These are phyloP conservation scores for Drosophila ezoana DNA, from an alignment of 2,888 invertebrate genomes.

Conservation along the genomic window DNA sequence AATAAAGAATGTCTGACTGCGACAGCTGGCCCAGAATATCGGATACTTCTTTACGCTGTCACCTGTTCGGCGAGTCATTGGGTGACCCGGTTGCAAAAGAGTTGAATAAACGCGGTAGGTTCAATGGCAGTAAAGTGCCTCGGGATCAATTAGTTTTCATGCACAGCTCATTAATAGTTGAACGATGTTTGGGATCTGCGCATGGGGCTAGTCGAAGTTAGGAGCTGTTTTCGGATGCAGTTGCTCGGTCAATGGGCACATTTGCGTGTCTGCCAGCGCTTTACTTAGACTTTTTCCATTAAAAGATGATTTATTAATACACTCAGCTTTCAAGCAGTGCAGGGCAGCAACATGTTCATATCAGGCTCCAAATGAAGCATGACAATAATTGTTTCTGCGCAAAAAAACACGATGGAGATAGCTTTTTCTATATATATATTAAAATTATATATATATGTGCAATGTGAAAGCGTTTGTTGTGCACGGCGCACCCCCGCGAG, in stretches of 20 bases:
- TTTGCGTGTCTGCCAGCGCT: conserved; percentile 36
- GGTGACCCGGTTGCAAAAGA: conserved; percentile 22
- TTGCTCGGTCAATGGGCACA: conserved; percentile 34
- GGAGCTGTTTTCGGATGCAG: conserved; percentile 1
- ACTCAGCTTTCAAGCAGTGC: conserved; percentile 4
- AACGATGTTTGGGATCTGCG: neutral
- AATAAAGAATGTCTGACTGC: neutral
- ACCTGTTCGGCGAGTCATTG: neutral
- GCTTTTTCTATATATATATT: neutral
- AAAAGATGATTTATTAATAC: conserved; percentile 41
- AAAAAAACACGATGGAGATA: conserved; percentile 5
- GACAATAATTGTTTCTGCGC: conserved; percentile 17
- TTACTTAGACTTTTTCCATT: conserved; percentile 16
- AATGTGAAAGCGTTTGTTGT: conserved; percentile 14
- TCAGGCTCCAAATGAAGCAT: conserved; percentile 33
- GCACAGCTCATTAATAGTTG: conserved; percentile 37
- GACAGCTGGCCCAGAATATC: neutral
- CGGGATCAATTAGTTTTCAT: conserved; percentile 49
- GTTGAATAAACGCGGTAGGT: conserved; percentile 16
- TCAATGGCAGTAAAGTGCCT: conserved; percentile 32
- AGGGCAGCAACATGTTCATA: neutral
- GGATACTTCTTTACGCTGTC: neutral
- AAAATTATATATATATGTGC: neutral
- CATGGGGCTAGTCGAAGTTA: conserved; percentile 1
- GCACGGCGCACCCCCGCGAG: conserved; percentile 1